phyloP scores from a whole-genome alignment of 1,140 invertebrate genomes.

The Leptinotarsa undecemlineata region DNA sequence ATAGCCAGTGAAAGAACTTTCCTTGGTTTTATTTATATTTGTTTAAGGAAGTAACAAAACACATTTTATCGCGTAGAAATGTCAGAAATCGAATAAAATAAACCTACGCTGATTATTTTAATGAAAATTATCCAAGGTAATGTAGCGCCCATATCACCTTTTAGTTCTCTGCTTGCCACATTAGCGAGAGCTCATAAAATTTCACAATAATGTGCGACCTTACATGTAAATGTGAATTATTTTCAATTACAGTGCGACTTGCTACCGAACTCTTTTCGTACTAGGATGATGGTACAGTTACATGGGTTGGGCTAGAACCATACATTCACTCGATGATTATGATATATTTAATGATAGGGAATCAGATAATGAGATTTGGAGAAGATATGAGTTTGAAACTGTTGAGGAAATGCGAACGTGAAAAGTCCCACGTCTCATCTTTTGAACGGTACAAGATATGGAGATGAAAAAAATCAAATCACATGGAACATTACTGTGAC shows the following conservation, averaged over 20 bases:
- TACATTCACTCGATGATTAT: no score
- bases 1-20: slow-evolving; percentile 6
- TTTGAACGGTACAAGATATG: no score
- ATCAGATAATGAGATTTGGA: no score
- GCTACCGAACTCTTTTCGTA: no score
- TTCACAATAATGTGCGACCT: slow-evolving; percentile 5
- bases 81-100: neutral
- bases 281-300: no score
- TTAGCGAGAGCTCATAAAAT: neutral
- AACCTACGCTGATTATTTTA: slow-evolving; percentile 8
- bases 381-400: no score
- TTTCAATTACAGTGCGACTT: neutral
- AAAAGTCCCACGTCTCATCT: no score
- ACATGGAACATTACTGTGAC: no score
- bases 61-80: neutral
- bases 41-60: slow-evolving; percentile 4
- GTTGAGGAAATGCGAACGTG: no score
- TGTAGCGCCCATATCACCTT: neutral
- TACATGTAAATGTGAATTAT: neutral
- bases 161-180: neutral
- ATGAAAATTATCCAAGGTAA: slow-evolving; percentile 6
- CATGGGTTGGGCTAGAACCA: no score
- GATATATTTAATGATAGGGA: no score
- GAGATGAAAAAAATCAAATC: no score
- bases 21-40: slow-evolving; percentile 8